A percentile compares a stretch with the other conserved stretches of the same genome.
These are phyloP conservation scores for Notamacropus eugenii DNA, from an alignment of 2,797 vertebrate species.

Conservation along the genomic window DNA sequence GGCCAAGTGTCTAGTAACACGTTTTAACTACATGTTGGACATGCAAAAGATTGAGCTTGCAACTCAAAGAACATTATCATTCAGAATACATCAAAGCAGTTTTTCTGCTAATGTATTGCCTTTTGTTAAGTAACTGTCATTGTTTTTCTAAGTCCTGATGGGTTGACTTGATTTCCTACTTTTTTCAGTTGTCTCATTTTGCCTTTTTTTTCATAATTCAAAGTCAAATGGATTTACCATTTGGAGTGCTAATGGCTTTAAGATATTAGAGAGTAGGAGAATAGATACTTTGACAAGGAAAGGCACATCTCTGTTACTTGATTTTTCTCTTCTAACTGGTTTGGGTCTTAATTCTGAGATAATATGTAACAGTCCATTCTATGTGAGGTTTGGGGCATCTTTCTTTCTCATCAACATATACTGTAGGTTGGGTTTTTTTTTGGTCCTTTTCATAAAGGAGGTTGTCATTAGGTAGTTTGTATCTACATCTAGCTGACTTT, in stretches of 20 bases:
- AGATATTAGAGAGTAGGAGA: conserved; percentile 5
- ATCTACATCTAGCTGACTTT: conserved; percentile 45
- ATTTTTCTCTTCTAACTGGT: conserved; percentile 41
- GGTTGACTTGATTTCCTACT: conserved; percentile 55
- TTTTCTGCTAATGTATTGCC: conserved; percentile 24
- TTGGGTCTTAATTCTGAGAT: conserved; percentile 43
- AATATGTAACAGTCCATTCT: conserved; percentile 8
- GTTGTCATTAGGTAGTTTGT: conserved; percentile 29
- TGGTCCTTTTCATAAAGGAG: conserved; percentile 39
- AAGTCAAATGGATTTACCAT: conserved; percentile 34
- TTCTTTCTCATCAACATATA: conserved; percentile 32
- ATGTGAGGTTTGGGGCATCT: conserved; percentile 12
- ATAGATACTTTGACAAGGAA: neutral
- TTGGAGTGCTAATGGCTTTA: conserved; percentile 37
- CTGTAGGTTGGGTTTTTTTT: conserved; percentile 30
- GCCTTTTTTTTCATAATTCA: neutral
- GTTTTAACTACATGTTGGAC: conserved; percentile 36
- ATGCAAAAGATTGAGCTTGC: conserved; percentile 32
- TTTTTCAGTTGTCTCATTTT: neutral
- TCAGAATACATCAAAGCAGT: conserved; percentile 35
- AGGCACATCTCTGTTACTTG: conserved; percentile 37
- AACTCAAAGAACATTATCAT: conserved; percentile 20
- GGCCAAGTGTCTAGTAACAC: neutral
- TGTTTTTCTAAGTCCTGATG: conserved; percentile 36
- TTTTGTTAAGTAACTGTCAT: conserved; percentile 16